Evolutionary conservation across 2,113 vertebrate genomes (phyloP).

Genomic region (Barnardius zonarius): DNA sequence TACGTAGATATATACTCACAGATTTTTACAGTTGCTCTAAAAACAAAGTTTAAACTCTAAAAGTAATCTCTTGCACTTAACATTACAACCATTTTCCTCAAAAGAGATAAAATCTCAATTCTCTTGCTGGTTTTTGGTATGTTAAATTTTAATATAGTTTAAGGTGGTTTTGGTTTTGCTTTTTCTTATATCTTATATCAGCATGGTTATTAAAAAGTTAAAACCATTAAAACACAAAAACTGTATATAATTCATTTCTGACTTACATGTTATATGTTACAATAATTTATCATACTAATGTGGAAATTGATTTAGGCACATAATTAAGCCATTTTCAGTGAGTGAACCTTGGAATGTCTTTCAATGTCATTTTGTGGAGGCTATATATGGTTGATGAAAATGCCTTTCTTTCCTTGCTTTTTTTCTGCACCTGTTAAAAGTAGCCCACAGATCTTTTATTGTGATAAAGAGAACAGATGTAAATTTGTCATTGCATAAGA

Average conservation of each 20-base stretch:
- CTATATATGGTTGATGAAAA: not conserved
- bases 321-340: not conserved
- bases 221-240: not conserved
- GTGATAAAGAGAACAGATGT: not conserved
- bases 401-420: not conserved
- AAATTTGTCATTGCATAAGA: not conserved
- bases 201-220: not conserved
- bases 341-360: not conserved
- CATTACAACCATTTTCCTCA: not conserved
- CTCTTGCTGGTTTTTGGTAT: not conserved
- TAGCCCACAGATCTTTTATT: not conserved
- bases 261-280: not conserved
- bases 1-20: not conserved
- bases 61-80: not conserved
- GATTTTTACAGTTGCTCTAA: not conserved
- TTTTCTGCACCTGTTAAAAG: not conserved
- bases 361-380: not conserved
- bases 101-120: not conserved
- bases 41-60: not conserved
- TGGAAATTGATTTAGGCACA: not conserved
- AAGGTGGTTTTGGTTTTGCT: accelerated
- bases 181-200: not conserved
- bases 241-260: not conserved
- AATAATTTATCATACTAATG: not conserved
- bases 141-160: not conserved